Base-by-base conservation (phyloP, 2,113 vertebrate species). In the Butorides virescens region DNA sequence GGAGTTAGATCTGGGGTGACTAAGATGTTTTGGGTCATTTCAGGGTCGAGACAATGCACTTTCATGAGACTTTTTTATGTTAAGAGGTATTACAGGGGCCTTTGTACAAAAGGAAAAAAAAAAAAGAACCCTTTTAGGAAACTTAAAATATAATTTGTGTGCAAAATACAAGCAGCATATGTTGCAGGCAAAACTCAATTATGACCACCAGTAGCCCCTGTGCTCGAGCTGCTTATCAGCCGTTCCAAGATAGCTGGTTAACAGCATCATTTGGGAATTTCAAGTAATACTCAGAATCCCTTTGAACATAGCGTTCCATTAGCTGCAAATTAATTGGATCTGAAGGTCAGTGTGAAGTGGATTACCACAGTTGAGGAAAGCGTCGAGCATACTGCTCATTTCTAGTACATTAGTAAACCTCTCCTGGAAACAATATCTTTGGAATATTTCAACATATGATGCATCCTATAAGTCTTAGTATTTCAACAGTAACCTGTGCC, bases 221-320 rank as follows among this genome's bases (percentile, higher is more conserved):
- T 55, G 63, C 26, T 67, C 9, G 9, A 26, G 20, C 61, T 93
- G 53, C 82, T 97, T 86, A 61, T 93, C 86, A 96, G 58, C 25
- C 75, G 50, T 68, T 94, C 58, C 58, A 73, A 87, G 76, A 86
- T 27, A 84, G 92, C 42, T 91, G 90, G 47, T 63, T 87, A 80
- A 66, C 47, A 71, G 30, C 4, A 5, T 87, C 62, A 66, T 55
- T 49, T 87, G 88, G 67, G 88, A 82, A 88, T 94, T 95, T 94
- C 21, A 78, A 96, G 46, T 88, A 93, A 52, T 90, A 42, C 67
- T 93, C 81, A 61, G 59, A 79, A 96, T 96, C 96, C 91, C 92
- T 97, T 86, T 94, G 95, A 96, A 97, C 37, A 29, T 10, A 63
- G n/a, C 55, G 17, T 96, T 92, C 81, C 63, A 92, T 94, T 92